phyloP scores from a whole-genome alignment of 2,797 vertebrate genomes.

The Ammospiza maritima region DNA sequence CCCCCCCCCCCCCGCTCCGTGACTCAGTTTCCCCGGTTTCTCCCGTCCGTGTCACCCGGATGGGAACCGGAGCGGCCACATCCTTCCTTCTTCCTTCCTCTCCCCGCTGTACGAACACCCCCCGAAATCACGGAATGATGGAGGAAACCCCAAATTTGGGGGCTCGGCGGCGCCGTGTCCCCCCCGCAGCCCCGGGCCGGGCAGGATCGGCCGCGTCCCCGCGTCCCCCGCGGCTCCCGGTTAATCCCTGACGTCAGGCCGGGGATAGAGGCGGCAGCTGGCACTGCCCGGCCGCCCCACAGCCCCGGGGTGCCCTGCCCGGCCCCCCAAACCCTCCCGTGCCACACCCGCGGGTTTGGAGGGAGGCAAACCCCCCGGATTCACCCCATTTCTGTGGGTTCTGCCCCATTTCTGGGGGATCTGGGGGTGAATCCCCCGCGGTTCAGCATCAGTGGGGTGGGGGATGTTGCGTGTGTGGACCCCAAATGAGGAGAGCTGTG shows the following conservation, averaged over 20 bases:
- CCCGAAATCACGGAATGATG: rapidly evolving
- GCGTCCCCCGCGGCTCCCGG: background rate
- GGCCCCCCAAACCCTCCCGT: background rate
- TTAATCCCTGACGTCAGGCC: constrained; percentile 51
- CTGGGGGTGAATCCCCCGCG: rapidly evolving
- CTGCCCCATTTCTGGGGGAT: background rate
- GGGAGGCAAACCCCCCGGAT: background rate
- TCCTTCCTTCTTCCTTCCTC: background rate
- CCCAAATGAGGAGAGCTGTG: background rate
- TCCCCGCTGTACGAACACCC: background rate
- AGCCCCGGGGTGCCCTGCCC: background rate
- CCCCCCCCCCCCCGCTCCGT: background rate
- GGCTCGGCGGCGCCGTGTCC: rapidly evolving
- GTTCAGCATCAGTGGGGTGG: background rate
- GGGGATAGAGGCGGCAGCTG: background rate
- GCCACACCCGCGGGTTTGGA: rapidly evolving
- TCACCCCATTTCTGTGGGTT: background rate
- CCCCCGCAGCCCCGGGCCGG: background rate
- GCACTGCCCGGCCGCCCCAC: background rate
- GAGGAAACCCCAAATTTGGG: background rate
- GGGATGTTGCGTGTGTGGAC: background rate
- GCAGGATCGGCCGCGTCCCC: background rate
- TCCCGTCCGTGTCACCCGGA: background rate
- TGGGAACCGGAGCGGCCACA: background rate
- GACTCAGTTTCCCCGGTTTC: background rate